A percentile compares a stretch with the other conserved stretches of the same genome.
phyloP scores from a whole-genome alignment of 2,888 invertebrate genomes.

The Drosophila yooni region DNA sequence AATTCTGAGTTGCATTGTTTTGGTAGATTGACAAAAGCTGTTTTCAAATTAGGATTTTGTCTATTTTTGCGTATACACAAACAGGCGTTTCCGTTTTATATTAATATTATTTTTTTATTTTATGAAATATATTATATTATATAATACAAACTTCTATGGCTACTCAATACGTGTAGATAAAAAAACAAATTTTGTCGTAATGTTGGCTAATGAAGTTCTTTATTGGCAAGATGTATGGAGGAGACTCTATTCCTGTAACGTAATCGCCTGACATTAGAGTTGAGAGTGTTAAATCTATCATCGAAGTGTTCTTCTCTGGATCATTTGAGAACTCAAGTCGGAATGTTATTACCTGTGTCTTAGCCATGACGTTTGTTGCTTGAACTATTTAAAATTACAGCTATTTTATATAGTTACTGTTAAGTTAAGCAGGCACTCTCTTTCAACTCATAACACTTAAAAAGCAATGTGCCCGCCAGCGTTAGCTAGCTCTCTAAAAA shows the following conservation, averaged over 20 bases:
- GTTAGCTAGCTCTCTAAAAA: not conserved
- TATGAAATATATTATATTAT: not conserved
- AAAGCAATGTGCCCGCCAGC: not conserved
- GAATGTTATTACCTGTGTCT: not conserved
- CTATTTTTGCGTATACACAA: not conserved
- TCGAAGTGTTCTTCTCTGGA: not conserved
- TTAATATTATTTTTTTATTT: not conserved
- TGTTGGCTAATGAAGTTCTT: not conserved
- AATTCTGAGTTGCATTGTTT: not conserved
- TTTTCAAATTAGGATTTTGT: not conserved
- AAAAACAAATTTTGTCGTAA: not conserved
- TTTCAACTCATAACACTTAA: not conserved
- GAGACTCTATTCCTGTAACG: not conserved
- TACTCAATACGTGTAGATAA: not conserved
- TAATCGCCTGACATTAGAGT: not conserved
- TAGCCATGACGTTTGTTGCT: not conserved
- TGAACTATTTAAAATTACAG: not conserved
- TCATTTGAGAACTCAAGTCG: not conserved
- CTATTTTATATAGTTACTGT: not conserved
- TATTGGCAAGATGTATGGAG: not conserved
- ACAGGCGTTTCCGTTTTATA: not conserved
- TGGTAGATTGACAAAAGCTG: not conserved
- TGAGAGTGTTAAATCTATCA: not conserved
- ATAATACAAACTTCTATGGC: too few species aligned
- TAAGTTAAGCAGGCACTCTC: not conserved